Evolutionary conservation across 2,888 invertebrate genomes (phyloP).

Genomic region (Lasiommata megera): DNA sequence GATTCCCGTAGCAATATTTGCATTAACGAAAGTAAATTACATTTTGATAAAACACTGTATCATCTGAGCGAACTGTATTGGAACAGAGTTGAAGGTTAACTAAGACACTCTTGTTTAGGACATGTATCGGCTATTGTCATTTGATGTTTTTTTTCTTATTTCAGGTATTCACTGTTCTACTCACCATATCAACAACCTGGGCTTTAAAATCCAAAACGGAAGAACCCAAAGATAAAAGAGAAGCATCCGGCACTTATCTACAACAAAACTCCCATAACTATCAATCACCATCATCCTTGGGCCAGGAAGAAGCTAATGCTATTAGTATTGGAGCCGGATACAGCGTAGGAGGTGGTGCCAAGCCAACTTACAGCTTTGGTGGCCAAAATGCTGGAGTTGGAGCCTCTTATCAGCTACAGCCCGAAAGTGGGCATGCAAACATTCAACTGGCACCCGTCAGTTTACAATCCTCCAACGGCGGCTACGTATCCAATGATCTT

Average conservation of each 20-base stretch:
- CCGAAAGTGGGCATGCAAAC: constrained; percentile 55
- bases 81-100: too few species aligned
- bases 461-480: constrained; percentile 56
- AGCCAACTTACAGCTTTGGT: constrained; percentile 34
- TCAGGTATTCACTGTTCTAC: constrained; percentile 65
- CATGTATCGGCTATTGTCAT: constrained; percentile 27
- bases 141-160: constrained; percentile 38
- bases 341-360: constrained; percentile 69
- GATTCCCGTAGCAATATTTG: constrained; percentile 45
- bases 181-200: constrained; percentile 63
- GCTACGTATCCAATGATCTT: constrained; percentile 53
- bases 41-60: not conserved
- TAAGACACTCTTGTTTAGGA: too few species aligned
- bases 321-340: constrained; percentile 74
- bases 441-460: constrained; percentile 66
- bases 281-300: constrained; percentile 41
- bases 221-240: constrained; percentile 69
- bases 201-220: constrained; percentile 55
- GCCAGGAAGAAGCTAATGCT: constrained; percentile 65
- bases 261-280: constrained; percentile 43
- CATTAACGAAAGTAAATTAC: constrained; percentile 43
- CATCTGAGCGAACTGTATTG: not conserved
- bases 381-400: constrained; percentile 48
- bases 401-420: constrained; percentile 49
- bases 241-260: constrained; percentile 55